These are phyloP conservation scores for Psittacula cyanocephala DNA, from an alignment of 2,113 vertebrate species.

Conservation along the genomic window DNA sequence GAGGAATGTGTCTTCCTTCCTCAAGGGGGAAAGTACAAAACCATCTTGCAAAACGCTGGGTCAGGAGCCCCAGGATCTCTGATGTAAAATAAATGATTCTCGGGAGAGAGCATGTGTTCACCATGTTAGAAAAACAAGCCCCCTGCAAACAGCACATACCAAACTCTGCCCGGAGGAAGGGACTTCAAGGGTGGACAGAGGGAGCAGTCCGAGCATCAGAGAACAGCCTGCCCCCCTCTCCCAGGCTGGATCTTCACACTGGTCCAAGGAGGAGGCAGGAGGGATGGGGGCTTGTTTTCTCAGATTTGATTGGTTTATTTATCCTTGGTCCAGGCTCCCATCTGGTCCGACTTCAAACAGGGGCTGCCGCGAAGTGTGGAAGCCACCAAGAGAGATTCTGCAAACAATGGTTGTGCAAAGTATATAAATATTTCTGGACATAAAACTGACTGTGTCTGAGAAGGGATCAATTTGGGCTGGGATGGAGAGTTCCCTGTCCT, in stretches of 20 bases:
- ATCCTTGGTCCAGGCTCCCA: constrained; percentile 74
- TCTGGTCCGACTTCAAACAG: constrained; percentile 79
- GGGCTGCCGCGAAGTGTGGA: constrained; percentile 31
- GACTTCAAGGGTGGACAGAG: constrained; percentile 59
- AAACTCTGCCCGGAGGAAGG: constrained; percentile 60
- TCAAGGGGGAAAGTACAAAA: constrained; percentile 55
- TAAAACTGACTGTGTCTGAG: constrained; percentile 45
- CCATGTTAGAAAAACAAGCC: constrained; percentile 90
- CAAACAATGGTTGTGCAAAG: constrained; percentile 56
- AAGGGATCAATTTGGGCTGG: not conserved
- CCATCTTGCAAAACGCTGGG: constrained; percentile 58
- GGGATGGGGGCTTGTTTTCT: constrained; percentile 82
- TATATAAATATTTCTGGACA: constrained; percentile 68
- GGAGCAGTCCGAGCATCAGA: constrained; percentile 52
- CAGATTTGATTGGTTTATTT: constrained; percentile 89
- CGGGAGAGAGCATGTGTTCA: constrained; percentile 89
- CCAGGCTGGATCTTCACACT: not conserved
- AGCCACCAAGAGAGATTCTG: constrained; percentile 70
- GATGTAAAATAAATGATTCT: constrained; percentile 87
- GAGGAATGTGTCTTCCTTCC: constrained; percentile 59
- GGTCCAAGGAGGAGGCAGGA: constrained; percentile 68
- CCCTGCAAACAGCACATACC: constrained; percentile 67
- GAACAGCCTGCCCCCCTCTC: constrained; percentile 41
- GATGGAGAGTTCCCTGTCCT: not conserved
- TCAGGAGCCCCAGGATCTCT: constrained; percentile 74